Evolutionary conservation across 1,140 invertebrate species (phyloP).

Genomic region (Trialeurodes vaporariorum): DNA sequence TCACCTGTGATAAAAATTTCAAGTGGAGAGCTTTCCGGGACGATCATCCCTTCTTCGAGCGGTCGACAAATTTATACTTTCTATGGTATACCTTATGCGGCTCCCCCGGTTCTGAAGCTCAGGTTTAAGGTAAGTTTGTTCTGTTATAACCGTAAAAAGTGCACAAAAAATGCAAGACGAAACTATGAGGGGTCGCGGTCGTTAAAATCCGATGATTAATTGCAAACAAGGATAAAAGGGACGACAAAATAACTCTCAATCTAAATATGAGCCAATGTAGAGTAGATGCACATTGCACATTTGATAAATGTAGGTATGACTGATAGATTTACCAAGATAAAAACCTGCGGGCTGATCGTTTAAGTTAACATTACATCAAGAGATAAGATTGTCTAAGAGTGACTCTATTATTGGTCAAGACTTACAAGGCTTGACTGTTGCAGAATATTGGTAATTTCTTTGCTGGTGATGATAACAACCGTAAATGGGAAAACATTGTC

Average conservation of each 20-base stretch:
- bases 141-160: not conserved
- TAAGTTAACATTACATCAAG: not conserved
- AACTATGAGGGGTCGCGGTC: not conserved
- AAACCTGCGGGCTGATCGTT: not conserved
- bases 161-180: not conserved
- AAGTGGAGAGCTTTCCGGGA: not conserved
- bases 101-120: not conserved
- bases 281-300: no score
- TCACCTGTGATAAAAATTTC: not conserved
- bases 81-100: not conserved
- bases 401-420: not conserved
- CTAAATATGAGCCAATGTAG: no score
- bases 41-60: not conserved
- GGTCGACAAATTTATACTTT: not conserved
- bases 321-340: not conserved
- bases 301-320: no score
- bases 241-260: no score
- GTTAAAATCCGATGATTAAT: not conserved
- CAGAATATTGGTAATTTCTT: not conserved
- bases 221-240: no score
- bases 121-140: not conserved
- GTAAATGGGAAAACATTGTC: not conserved
- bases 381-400: not conserved
- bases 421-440: not conserved
- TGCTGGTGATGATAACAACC: no score